Conservation (phyloP, 2,888 invertebrate genomes). For the Rhagonycha fulva region DNA sequence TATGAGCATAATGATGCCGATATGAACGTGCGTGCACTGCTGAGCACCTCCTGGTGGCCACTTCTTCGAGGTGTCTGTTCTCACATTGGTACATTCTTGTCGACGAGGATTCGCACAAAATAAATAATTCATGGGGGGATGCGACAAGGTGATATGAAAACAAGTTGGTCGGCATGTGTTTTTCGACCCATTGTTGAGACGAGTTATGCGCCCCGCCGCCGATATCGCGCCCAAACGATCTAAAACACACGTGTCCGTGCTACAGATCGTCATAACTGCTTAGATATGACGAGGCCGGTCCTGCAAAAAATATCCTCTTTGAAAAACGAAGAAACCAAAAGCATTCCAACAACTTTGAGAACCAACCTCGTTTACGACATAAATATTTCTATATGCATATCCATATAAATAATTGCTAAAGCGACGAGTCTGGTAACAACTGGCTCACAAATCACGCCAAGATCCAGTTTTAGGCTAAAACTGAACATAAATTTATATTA, state of each 20-base stretch:
- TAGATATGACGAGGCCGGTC: conserved; percentile 31
- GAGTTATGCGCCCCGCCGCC: conserved; percentile 51
- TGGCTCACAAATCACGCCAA: conserved; percentile 50
- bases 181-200: conserved; percentile 52
- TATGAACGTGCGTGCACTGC: conserved; percentile 29
- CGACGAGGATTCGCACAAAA: conserved; percentile 44
- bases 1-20: conserved; percentile 34
- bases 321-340: conserved; percentile 6
- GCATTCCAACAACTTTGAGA: conserved; percentile 16
- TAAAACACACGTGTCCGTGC: conserved; percentile 48
- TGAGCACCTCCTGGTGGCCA: conserved; percentile 36
- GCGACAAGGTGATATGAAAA: conserved; percentile 52
- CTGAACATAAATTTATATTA: conserved; percentile 55
- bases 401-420: conserved; percentile 40
- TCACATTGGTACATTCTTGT: conserved; percentile 42
- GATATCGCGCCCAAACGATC: conserved; percentile 50
- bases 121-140: conserved; percentile 53
- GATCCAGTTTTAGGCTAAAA: conserved; percentile 51
- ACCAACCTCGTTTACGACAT: conserved; percentile 20
- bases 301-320: conserved; percentile 18
- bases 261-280: conserved; percentile 51
- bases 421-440: conserved; percentile 32
- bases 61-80: conserved; percentile 41
- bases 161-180: conserved; percentile 52
- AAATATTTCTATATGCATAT: conserved; percentile 38